phyloP scores from a whole-genome alignment of 2,888 invertebrate species.

The Eristalis intricaria region DNA sequence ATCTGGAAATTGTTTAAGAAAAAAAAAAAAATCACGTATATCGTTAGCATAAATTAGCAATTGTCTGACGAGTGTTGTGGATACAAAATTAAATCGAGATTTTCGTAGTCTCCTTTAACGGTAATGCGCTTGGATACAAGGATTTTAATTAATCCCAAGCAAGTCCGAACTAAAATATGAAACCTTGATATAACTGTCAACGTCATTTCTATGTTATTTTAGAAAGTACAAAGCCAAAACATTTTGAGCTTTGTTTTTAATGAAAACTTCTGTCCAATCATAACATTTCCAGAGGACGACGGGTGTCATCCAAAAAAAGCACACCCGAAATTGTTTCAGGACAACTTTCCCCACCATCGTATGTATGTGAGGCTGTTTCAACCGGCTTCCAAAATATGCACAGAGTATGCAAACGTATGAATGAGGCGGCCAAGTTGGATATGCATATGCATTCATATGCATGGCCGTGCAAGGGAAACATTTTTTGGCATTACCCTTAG shows the following conservation, averaged over 20 bases:
- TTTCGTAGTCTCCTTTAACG: too few relatives aligned
- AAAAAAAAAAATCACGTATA: too few relatives aligned
- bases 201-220: conserved; percentile 19
- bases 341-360: neutral
- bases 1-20: too few relatives aligned
- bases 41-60: too few relatives aligned
- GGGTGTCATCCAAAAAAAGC: neutral
- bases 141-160: neutral
- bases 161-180: neutral
- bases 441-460: neutral
- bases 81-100: too few relatives aligned
- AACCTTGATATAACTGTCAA: neutral
- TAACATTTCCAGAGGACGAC: neutral
- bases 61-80: too few relatives aligned
- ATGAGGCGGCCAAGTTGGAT: neutral
- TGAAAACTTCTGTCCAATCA: conserved; percentile 32
- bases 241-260: conserved; percentile 37
- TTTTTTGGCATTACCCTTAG: conserved; percentile 25
- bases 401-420: neutral
- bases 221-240: conserved; percentile 29
- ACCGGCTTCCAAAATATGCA: neutral
- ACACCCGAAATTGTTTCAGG: neutral
- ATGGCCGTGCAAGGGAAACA: neutral
- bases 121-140: neutral
- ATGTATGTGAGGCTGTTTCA: neutral